phyloP scores from a whole-genome alignment of 2,888 invertebrate genomes.

The Neocrepidodera transversa region DNA sequence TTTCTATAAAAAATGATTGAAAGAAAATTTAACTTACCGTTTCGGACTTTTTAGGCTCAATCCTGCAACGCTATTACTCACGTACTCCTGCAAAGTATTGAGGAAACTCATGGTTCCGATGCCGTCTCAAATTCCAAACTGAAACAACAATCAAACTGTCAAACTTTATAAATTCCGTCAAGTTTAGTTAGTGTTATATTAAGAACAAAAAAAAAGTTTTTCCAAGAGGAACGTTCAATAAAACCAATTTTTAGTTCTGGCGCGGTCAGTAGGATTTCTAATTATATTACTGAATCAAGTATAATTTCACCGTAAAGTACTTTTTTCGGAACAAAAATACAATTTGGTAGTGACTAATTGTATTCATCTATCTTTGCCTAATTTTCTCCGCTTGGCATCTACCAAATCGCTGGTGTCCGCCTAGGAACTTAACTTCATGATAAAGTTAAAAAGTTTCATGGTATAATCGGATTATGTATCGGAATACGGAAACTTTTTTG shows the following conservation, averaged over 20 bases:
- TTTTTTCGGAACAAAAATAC: no score
- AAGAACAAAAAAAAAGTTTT: no score
- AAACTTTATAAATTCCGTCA: conserved; percentile 8
- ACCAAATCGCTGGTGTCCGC: neutral
- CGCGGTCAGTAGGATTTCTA: no score
- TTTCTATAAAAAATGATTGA: no score
- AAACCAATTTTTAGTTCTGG: no score
- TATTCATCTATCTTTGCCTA: no score
- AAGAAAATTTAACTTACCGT: conserved; percentile 51
- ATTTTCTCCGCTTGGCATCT: no score
- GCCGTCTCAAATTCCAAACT: conserved; percentile 17
- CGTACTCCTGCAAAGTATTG: conserved; percentile 83
- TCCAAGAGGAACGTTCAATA: no score
- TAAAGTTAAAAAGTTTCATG: conserved; percentile 1
- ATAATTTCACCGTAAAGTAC: no score
- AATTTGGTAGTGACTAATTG: no score
- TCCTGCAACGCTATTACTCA: conserved; percentile 85
- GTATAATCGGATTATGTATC: conserved; percentile 1
- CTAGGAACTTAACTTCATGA: neutral
- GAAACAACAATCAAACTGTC: conserved; percentile 17
- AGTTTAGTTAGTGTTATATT: no score
- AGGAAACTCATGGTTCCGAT: conserved; percentile 78
- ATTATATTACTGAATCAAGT: no score
- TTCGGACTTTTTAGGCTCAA: conserved; percentile 73
- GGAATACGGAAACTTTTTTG: neutral